Evolutionary conservation across 2,888 invertebrate genomes (phyloP).

Genomic region (Steinernema carpocapsae): DNA sequence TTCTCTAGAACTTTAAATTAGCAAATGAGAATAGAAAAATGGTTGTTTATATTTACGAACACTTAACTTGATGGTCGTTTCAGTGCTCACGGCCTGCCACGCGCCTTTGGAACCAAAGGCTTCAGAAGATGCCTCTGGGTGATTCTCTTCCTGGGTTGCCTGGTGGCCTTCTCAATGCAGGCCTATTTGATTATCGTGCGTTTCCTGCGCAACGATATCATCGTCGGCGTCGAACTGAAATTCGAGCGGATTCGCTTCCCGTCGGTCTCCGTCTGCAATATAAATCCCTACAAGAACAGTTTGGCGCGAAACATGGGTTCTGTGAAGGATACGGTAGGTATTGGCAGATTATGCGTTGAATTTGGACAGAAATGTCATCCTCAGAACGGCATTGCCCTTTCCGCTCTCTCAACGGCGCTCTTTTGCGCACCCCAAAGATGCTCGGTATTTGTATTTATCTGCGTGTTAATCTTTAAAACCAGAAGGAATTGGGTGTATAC

Average conservation of each 20-base stretch:
- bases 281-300: slow-evolving; percentile 67
- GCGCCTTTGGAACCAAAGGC: slow-evolving; percentile 60
- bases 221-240: slow-evolving; percentile 67
- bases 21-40: too few relatives aligned
- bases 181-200: slow-evolving; percentile 62
- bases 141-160: slow-evolving; percentile 60
- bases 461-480: too few relatives aligned
- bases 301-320: slow-evolving; percentile 57
- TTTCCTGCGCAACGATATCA: slow-evolving; percentile 66
- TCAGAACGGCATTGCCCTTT: too few relatives aligned
- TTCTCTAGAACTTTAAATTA: too few relatives aligned
- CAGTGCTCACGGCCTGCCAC: slow-evolving; percentile 67
- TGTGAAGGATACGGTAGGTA: slow-evolving; percentile 58
- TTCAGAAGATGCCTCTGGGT: slow-evolving; percentile 58
- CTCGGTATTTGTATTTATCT: too few relatives aligned
- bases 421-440: too few relatives aligned
- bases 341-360: slow-evolving; percentile 13
- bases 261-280: slow-evolving; percentile 66
- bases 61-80: too few relatives aligned
- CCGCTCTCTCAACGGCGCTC: too few relatives aligned
- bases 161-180: slow-evolving; percentile 61
- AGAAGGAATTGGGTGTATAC: slow-evolving; percentile 8
- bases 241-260: slow-evolving; percentile 67
- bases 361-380: too few relatives aligned
- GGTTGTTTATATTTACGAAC: too few relatives aligned